Evolutionary conservation across 2,797 vertebrate species (phyloP).

Genomic region (Sylvia borin): DNA sequence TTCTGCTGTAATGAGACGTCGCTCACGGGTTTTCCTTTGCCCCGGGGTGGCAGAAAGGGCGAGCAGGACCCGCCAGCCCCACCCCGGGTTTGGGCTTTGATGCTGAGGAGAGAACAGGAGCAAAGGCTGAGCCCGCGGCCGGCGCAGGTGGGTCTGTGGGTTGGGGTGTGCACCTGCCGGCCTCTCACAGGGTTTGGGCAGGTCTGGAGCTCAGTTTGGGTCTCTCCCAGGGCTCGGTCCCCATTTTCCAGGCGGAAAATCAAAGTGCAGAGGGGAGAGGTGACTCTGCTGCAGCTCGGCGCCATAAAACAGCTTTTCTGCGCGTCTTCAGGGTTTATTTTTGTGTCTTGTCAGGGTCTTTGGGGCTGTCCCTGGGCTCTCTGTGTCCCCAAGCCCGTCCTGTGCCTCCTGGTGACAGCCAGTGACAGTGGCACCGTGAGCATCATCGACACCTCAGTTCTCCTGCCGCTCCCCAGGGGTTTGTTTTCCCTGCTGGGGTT

Average conservation of each 20-base stretch:
- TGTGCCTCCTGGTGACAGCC: neutral
- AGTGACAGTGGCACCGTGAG: neutral
- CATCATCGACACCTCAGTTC: neutral
- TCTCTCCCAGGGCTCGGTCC: neutral
- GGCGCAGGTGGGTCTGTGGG: accelerated
- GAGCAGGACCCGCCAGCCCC: neutral
- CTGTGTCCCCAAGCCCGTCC: accelerated
- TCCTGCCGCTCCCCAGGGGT: too few relatives aligned
- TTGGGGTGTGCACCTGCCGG: too few relatives aligned
- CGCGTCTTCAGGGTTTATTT: neutral
- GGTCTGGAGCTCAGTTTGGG: neutral
- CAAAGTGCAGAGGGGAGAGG: neutral
- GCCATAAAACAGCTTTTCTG: neutral
- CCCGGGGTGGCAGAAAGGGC: neutral
- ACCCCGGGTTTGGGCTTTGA: accelerated
- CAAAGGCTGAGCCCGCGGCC: neutral
- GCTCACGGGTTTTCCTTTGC: neutral
- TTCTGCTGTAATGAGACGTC: neutral
- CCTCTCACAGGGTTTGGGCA: neutral
- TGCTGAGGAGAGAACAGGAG: neutral
- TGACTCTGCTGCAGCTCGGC: neutral
- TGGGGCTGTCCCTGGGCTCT: neutral
- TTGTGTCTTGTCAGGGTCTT: neutral
- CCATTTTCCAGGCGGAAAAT: neutral
- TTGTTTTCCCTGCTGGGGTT: too few relatives aligned